Conservation (phyloP, 1,140 invertebrate genomes). For the Leptestheria dahalacensis region DNA sequence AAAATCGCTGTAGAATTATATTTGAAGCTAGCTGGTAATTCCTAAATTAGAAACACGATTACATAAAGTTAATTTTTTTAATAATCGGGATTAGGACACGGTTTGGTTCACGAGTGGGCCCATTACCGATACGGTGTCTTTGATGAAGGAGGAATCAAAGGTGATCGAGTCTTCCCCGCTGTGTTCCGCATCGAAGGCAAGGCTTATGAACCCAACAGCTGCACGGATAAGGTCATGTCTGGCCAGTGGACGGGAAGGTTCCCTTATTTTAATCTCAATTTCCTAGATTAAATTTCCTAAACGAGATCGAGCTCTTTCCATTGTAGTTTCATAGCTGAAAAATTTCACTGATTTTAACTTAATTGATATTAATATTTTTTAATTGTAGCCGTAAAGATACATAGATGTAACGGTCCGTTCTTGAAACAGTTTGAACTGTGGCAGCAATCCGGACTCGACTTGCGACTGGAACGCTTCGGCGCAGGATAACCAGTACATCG, state of each 20-base stretch:
- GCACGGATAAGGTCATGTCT: conserved; percentile 25
- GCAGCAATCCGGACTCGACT: too few relatives aligned
- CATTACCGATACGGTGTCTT: conserved; percentile 53
- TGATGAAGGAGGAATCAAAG: conserved; percentile 43
- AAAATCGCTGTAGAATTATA: too few relatives aligned
- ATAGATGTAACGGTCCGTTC: too few relatives aligned
- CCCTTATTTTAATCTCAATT: neutral
- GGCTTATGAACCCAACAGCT: conserved; percentile 32
- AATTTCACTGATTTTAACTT: too few relatives aligned
- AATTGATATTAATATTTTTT: too few relatives aligned
- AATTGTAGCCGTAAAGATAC: too few relatives aligned
- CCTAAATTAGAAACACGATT: too few relatives aligned
- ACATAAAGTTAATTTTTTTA: neutral
- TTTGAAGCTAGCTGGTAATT: too few relatives aligned
- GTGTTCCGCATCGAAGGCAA: conserved; percentile 20
- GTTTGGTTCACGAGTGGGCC: conserved; percentile 46
- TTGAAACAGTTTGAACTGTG: too few relatives aligned
- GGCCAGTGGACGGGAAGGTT: neutral
- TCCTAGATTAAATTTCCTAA: too few relatives aligned
- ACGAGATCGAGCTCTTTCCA: too few relatives aligned
- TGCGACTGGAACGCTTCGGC: neutral
- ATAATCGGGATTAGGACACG: conserved; percentile 25
- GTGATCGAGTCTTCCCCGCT: conserved; percentile 40
- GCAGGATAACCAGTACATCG: neutral
- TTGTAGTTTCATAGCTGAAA: too few relatives aligned